Conservation (phyloP, 2,888 invertebrate species). For the Dynastes tityus region DNA sequence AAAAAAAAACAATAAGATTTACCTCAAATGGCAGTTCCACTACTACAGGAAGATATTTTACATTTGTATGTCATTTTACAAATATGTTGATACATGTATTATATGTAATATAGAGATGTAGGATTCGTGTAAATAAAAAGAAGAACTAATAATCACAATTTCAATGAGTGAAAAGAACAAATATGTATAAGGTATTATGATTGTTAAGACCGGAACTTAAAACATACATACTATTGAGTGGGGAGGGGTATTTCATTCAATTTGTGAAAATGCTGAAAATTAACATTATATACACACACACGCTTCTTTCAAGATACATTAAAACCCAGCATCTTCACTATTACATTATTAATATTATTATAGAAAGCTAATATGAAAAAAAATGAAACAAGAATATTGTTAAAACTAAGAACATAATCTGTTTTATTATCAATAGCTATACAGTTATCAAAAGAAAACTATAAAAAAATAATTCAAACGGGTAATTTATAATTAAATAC, state of each 20-base stretch:
- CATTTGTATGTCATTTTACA: constrained; percentile 50
- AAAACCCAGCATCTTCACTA: constrained; percentile 11
- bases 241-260: background rate
- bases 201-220: background rate
- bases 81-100: constrained; percentile 48
- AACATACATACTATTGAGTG: constrained; percentile 1
- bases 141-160: constrained; percentile 34
- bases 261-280: constrained; percentile 23
- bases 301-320: background rate
- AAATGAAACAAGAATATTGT: constrained; percentile 7
- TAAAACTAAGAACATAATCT: constrained; percentile 17
- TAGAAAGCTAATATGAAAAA: constrained; percentile 4
- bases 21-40: constrained; percentile 57
- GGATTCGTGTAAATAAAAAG: constrained; percentile 33
- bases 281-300: constrained; percentile 17
- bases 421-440: constrained; percentile 6
- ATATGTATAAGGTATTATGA: background rate
- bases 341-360: background rate
- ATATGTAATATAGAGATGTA: constrained; percentile 42
- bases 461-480: background rate
- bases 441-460: constrained; percentile 2
- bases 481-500: constrained; percentile 4
- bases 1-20: constrained; percentile 20
- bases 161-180: constrained; percentile 3
- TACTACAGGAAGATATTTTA: constrained; percentile 58